A percentile compares a stretch with the other conserved stretches of the same genome.
Conservation (phyloP, 2,797 vertebrate species). For the Gadopsis marmoratus region DNA sequence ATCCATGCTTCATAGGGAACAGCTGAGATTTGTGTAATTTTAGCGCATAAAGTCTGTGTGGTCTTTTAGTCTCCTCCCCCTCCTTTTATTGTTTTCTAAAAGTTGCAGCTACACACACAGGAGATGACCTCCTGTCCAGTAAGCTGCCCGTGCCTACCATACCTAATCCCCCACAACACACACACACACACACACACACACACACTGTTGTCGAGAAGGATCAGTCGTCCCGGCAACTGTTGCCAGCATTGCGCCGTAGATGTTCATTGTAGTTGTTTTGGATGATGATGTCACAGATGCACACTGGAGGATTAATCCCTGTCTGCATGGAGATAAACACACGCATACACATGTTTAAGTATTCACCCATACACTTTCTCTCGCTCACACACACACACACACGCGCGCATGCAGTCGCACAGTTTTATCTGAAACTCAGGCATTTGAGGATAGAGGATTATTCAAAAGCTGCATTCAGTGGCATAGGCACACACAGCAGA, state of each 20-base stretch:
- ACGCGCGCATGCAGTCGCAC: background rate
- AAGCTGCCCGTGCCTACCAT: conserved; percentile 48
- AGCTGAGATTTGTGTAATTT: conserved; percentile 58
- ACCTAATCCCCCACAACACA: conserved; percentile 50
- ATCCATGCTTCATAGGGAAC: conserved; percentile 22
- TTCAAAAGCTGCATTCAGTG: conserved; percentile 36
- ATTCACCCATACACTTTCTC: background rate
- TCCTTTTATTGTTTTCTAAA: conserved; percentile 25
- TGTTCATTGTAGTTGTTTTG: conserved; percentile 65
- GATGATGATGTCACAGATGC: conserved; percentile 50
- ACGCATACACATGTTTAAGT: conserved; percentile 23
- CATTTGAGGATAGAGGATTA: conserved; percentile 61
- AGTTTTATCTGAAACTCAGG: conserved; percentile 25
- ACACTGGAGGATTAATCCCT: conserved; percentile 59
- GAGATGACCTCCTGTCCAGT: conserved; percentile 54
- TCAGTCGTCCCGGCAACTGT: conserved; percentile 43
- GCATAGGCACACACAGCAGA: conserved; percentile 37
- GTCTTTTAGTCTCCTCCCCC: conserved; percentile 3
- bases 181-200: background rate
- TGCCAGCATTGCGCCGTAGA: conserved; percentile 22
- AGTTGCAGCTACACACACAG: conserved; percentile 10
- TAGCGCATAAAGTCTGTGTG: conserved; percentile 22
- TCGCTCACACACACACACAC: background rate
- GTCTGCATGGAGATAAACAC: conserved; percentile 55
- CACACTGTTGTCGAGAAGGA: conserved; percentile 53